Evolutionary conservation across 2,113 vertebrate genomes (phyloP).

Genomic region (Neolamprologus modestus): DNA sequence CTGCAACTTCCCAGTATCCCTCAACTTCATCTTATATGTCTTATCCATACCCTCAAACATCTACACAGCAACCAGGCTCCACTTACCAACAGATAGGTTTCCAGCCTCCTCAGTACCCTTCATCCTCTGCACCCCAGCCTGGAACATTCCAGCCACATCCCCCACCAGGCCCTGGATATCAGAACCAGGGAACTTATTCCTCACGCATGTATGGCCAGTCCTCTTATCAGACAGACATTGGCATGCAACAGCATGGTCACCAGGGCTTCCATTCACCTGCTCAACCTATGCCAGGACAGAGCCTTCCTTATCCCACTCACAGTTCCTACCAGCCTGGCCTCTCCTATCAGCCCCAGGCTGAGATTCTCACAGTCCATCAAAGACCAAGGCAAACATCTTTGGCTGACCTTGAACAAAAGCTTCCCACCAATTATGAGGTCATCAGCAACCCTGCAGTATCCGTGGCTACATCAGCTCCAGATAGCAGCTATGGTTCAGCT

Average conservation of each 20-base stretch:
- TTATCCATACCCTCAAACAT: conserved; percentile 78
- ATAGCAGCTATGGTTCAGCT: conserved; percentile 67
- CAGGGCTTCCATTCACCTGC: conserved; percentile 76
- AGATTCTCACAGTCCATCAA: conserved; percentile 78
- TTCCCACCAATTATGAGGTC: conserved; percentile 94
- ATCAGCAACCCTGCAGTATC: conserved; percentile 77
- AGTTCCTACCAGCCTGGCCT: conserved; percentile 68
- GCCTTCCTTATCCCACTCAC: conserved; percentile 73
- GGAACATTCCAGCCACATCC: conserved; percentile 82
- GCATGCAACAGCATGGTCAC: conserved; percentile 73
- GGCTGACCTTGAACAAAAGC: conserved; percentile 93
- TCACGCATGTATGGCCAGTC: conserved; percentile 72
- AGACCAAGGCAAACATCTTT: conserved; percentile 90
- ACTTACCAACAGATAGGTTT: conserved; percentile 83
- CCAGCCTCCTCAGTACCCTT: conserved; percentile 80
- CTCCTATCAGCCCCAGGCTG: conserved; percentile 76
- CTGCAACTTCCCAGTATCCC: conserved; percentile 68
- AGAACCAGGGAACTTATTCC: conserved; percentile 76
- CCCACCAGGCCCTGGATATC: conserved; percentile 74
- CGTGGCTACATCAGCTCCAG: conserved; percentile 78
- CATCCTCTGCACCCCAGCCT: conserved; percentile 77
- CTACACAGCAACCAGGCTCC: conserved; percentile 65
- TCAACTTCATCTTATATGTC: conserved; percentile 77
- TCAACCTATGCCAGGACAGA: conserved; percentile 77
- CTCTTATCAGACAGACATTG: conserved; percentile 80